Evolutionary conservation across 1,140 invertebrate species (phyloP).

Genomic region (Leptopilina boulardi): DNA sequence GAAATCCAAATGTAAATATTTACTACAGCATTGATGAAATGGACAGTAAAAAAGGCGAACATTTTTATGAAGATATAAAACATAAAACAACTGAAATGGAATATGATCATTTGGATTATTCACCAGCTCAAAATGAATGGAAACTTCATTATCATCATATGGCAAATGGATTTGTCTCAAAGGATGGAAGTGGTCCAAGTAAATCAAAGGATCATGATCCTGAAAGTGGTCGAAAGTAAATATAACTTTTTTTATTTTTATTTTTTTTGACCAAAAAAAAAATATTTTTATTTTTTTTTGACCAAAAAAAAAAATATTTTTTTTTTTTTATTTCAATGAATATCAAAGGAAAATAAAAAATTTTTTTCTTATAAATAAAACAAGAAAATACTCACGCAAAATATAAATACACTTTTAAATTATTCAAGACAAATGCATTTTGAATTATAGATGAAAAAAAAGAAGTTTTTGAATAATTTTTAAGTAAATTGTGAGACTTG

Average conservation of each 20-base stretch:
- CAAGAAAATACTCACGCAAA: conserved; percentile 10
- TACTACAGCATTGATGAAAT: conserved; percentile 88
- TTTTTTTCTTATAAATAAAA: not conserved
- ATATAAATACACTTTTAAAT: not conserved
- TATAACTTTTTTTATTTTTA: too few relatives aligned
- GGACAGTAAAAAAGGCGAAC: conserved; percentile 84
- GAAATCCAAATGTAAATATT: conserved; percentile 87
- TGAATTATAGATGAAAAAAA: too few relatives aligned
- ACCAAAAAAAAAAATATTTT: too few relatives aligned
- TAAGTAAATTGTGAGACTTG: not conserved
- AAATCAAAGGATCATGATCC: conserved; percentile 37
- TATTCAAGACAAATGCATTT: not conserved
- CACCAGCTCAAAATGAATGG: conserved; percentile 85
- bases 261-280: not conserved
- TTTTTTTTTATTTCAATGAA: not conserved
- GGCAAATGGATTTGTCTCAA: conserved; percentile 77
- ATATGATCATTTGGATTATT: conserved; percentile 92
- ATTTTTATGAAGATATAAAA: conserved; percentile 95
- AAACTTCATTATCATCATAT: conserved; percentile 91
- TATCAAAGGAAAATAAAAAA: not conserved
- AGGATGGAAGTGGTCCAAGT: conserved; percentile 50
- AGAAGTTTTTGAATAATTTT: too few relatives aligned
- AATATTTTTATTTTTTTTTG: too few relatives aligned
- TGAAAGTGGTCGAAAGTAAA: conserved; percentile 11
- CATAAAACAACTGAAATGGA: conserved; percentile 86